Base-by-base conservation (phyloP, 1,140 invertebrate species). In the Drosophila equinoxialis region DNA sequence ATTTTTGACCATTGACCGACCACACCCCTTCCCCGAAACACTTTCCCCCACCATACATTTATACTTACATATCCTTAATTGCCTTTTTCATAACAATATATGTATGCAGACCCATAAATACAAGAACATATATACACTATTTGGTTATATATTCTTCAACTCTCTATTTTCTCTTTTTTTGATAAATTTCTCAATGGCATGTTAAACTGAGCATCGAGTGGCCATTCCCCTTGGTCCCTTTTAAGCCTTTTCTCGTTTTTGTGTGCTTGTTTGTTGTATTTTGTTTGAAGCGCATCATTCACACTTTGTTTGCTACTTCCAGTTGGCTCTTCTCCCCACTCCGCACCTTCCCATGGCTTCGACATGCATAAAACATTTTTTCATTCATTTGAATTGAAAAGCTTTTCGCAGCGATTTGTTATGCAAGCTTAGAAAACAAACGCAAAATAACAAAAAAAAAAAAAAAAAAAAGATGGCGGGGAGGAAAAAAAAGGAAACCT, bases 341-440 rank as follows among this genome's bases (percentile, higher is more conserved):
- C 30, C 6, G 5, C 30, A 30, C 17, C 30, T 54, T 6, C 6
- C 37, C 33, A 39, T n/a, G 35, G 14, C 63, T 66, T 77, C 64
- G 72, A 74, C 79, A 87, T 86, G 82, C 82, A 86, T 86, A 87
- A 86, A 77, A 87, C 79, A 86, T 87, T 86, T 86, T 59, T 68
- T 81, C 71, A 86, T 82, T 87, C 83, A 86, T 82, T 86, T 86
- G 83, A 82, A 87, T 87, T 86, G 83, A 86, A 86, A 86, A 86
- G 83, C 83, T 86, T 87, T 82, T 87, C 76, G 79, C 79, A 79
- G 76, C 83, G 79, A 86, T 86, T 86, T 86, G 83, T 87, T 86
- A 83, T 86, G 83, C 83, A 86, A 87, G 83, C 84, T 86, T 86
- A 86, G 82, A 86, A 86, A 86, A 82, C 82, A 84, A 84, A 84